Conservation (phyloP, 2,797 vertebrate genomes). For the Pagetopsis macropterus region DNA sequence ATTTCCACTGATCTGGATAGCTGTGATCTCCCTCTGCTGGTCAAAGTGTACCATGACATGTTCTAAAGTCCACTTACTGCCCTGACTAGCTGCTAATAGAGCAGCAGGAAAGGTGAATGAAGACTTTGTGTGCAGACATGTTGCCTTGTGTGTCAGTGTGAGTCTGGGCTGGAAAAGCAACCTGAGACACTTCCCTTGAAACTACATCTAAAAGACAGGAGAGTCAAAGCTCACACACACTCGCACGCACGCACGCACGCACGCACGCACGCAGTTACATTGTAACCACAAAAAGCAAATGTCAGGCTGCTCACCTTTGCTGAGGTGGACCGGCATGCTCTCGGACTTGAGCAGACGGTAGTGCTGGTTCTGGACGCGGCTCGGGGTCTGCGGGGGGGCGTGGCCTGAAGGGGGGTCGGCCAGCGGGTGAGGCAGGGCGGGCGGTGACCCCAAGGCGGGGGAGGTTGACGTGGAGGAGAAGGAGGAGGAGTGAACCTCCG, state of each 20-base stretch:
- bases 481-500: conserved; percentile 71
- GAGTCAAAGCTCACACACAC: conserved; percentile 61
- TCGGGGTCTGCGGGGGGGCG: conserved; percentile 38
- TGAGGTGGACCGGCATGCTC: conserved; percentile 96
- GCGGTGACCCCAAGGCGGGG: conserved; percentile 32
- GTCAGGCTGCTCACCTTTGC: conserved; percentile 87
- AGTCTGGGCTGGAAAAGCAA: conserved; percentile 84
- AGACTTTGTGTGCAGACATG: conserved; percentile 6
- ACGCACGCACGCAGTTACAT: conserved; percentile 12
- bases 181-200: conserved; percentile 83
- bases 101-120: background rate
- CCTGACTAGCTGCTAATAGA: background rate
- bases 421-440: conserved; percentile 52
- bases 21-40: conserved; percentile 70
- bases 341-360: conserved; percentile 95
- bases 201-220: conserved; percentile 85
- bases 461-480: conserved; percentile 54
- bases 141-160: conserved; percentile 89
- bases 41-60: conserved; percentile 30
- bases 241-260: too few relatives aligned
- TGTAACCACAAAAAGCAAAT: conserved; percentile 1
- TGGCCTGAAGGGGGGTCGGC: conserved; percentile 66
- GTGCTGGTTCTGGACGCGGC: conserved; percentile 80
- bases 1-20: background rate
- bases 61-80: background rate